phyloP scores from a whole-genome alignment of 2,797 vertebrate genomes.

The Rhyacichthys aspro region DNA sequence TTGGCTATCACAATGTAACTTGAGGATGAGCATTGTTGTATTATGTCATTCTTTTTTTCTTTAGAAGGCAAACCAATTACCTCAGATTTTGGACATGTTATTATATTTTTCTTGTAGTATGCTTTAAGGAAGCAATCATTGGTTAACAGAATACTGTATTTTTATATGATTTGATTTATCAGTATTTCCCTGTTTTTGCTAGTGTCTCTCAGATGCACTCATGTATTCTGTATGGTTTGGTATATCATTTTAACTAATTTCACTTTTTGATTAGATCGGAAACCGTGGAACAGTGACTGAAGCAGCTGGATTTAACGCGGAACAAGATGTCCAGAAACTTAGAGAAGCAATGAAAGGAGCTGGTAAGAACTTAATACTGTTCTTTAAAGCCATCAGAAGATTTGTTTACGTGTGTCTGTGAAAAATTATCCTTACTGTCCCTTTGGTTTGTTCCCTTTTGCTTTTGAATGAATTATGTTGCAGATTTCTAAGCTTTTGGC shows the following conservation, averaged over 20 bases:
- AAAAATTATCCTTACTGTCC: no score
- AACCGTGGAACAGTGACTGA: conserved; percentile 86
- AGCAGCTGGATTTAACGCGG: conserved; percentile 82
- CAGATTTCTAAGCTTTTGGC: no score
- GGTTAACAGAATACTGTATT: no score
- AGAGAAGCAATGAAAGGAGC: conserved; percentile 92
- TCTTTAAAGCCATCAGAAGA: conserved; percentile 8
- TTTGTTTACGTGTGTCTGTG: neutral
- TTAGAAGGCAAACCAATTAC: no score
- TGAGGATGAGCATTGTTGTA: neutral
- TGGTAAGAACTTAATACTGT: conserved; percentile 82
- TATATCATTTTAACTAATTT: neutral
- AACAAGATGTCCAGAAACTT: conserved; percentile 84
- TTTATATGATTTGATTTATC: no score
- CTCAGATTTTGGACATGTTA: no score
- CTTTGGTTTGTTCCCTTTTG: no score
- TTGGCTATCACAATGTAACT: neutral
- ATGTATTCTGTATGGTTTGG: neutral
- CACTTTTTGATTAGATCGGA: conserved; percentile 66
- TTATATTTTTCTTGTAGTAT: no score
- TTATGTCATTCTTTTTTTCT: neutral
- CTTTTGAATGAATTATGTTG: no score
- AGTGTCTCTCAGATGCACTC: neutral
- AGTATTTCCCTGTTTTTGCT: neutral
- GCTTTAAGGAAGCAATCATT: no score